Conservation (phyloP, 2,888 invertebrate genomes). For the Xestia c-nigrum region DNA sequence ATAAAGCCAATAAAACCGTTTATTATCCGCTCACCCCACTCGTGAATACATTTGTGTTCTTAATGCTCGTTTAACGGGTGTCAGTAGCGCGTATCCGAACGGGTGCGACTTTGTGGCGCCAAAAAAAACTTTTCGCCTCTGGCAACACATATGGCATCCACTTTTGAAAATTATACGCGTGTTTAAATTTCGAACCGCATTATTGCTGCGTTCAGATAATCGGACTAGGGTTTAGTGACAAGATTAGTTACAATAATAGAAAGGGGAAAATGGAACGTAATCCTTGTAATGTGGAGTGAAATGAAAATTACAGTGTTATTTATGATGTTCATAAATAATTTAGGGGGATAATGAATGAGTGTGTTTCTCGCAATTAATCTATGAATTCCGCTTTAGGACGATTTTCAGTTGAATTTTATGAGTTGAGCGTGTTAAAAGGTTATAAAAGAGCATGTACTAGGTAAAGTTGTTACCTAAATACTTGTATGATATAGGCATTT, state of each 20-base stretch:
- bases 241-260: constrained; percentile 86
- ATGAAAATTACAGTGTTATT: constrained; percentile 80
- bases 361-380: constrained; percentile 44
- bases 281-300: constrained; percentile 80
- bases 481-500: not conserved
- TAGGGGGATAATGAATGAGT: constrained; percentile 48
- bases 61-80: constrained; percentile 79
- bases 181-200: constrained; percentile 85
- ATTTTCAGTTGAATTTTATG: constrained; percentile 10
- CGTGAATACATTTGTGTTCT: constrained; percentile 81
- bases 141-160: constrained; percentile 85
- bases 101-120: constrained; percentile 82
- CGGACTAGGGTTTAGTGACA: constrained; percentile 87
- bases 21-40: constrained; percentile 83
- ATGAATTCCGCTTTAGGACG: constrained; percentile 20
- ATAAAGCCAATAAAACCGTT: constrained; percentile 85
- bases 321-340: constrained; percentile 58
- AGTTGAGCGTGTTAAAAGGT: not conserved
- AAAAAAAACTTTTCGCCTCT: constrained; percentile 76
- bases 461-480: not conserved
- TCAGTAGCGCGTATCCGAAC: constrained; percentile 71
- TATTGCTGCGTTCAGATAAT: constrained; percentile 82
- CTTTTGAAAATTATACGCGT: constrained; percentile 85
- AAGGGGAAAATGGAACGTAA: constrained; percentile 78
- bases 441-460: not conserved